Conservation (phyloP, 1,140 invertebrate species). For the Leptinotarsa undecemlineata region DNA sequence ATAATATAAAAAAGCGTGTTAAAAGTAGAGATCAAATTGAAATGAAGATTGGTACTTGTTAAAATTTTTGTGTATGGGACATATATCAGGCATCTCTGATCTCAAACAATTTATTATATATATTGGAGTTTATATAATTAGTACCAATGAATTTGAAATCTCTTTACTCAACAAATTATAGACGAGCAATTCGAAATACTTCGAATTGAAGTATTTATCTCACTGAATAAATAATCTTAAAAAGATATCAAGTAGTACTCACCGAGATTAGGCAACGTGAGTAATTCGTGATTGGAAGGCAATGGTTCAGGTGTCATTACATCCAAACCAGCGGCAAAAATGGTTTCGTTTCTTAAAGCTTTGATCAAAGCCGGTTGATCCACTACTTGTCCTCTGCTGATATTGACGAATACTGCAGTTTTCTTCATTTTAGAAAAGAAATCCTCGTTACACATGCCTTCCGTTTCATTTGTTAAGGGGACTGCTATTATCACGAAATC, state of each 20-base stretch:
- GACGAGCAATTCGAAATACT: too few relatives aligned
- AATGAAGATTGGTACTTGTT: too few relatives aligned
- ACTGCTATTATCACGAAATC: conserved; percentile 82
- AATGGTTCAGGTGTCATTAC: conserved; percentile 92
- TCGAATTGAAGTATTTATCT: not conserved
- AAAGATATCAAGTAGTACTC: conserved; percentile 40
- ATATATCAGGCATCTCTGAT: too few relatives aligned
- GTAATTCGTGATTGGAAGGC: conserved; percentile 77
- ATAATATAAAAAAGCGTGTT: too few relatives aligned
- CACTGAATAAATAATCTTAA: not conserved
- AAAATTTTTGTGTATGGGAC: too few relatives aligned
- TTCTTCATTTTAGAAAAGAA: conserved; percentile 84
- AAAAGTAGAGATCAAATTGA: too few relatives aligned
- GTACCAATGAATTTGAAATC: too few relatives aligned
- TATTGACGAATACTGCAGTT: conserved; percentile 84
- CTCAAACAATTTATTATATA: too few relatives aligned
- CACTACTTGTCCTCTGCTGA: conserved; percentile 78
- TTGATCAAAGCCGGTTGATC: conserved; percentile 78
- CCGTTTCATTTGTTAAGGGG: conserved; percentile 75
- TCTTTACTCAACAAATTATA: too few relatives aligned
- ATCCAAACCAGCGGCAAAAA: conserved; percentile 88
- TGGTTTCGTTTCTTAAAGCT: conserved; percentile 73
- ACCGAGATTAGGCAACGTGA: conserved; percentile 81
- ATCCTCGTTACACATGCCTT: conserved; percentile 72
- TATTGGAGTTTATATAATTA: too few relatives aligned